Evolutionary conservation across 2,797 vertebrate species (phyloP), one percentile per base, ranked within the genome.

Genomic region (Chaetodon trifasciatus): DNA sequence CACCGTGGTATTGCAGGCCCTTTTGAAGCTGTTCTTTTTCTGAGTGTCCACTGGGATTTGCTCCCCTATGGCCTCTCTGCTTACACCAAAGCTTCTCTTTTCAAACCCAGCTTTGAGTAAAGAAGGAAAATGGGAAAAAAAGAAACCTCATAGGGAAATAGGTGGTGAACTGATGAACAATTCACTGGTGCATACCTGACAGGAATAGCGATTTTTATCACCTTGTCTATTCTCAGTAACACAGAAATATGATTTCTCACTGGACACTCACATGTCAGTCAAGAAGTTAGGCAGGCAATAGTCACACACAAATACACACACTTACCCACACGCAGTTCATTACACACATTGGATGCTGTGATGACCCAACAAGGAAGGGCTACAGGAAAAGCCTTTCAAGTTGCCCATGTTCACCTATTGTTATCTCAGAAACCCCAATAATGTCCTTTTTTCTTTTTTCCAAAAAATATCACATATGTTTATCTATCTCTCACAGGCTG

Each of bases 21-120:
- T 91, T 96, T 95, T 95, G 94, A 95, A 95, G 95, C 91, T 91
- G 86, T 91, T 94, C 92, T 94, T 95, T 93, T 94, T 91, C 81
- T 52, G 82, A 89, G 57, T 74, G 91, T 94, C 95, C 78, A 35
- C 74, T 81, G 95, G 94, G 95, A 96, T 90, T 93, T 71, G 70
- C 79, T 95, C 95, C 94, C 94, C 47, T 60, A 92, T 91, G 95
- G 93, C 91, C 91, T 87, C 85, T 93, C 89, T 93, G 93, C 95
- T 94, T 94, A 92, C 94, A 95, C 94, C 93, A 95, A 95, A 96
- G 95, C 94, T 92, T 87, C 83, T 89, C 92, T 94, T 89, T 95
- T 95, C 93, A 95, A 94, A 95, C 92, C 84, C 78, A 85, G 93
- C 94, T 95, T 95, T 95, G 92, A 92, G 90, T 89, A 89, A 92